Conservation (phyloP, 2,888 invertebrate genomes). For the Ischnura elegans region DNA sequence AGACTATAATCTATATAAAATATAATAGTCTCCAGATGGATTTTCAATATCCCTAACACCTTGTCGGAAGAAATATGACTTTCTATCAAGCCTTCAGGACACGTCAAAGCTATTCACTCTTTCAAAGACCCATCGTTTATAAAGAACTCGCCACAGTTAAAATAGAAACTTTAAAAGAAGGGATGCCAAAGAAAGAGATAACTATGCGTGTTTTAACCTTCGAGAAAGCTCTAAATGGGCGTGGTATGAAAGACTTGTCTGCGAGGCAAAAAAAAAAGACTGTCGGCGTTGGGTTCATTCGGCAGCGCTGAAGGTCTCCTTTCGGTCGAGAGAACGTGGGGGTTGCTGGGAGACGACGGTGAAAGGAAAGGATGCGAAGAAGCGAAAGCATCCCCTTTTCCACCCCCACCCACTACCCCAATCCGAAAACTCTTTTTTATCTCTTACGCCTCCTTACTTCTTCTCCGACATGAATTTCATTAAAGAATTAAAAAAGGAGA, state of each 20-base stretch:
- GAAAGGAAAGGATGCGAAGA: too few species aligned
- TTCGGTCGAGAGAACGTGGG: background rate
- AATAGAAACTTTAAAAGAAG: too few species aligned
- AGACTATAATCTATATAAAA: too few species aligned
- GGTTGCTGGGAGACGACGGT: background rate
- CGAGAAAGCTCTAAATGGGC: background rate
- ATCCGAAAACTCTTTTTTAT: background rate
- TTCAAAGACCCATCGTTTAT: too few species aligned
- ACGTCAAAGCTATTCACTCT: too few species aligned
- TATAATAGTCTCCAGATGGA: too few species aligned
- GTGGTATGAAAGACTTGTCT: conserved; percentile 17
- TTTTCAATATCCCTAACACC: too few species aligned
- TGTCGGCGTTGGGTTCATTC: background rate
- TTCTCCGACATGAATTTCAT: conserved; percentile 12
- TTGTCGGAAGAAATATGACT: too few species aligned
- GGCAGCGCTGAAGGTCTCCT: conserved; percentile 5
- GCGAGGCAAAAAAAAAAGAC: background rate
- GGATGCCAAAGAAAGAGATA: background rate
- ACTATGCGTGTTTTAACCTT: conserved; percentile 2
- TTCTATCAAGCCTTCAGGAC: too few species aligned
- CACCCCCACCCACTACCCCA: too few species aligned
- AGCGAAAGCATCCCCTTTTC: too few species aligned
- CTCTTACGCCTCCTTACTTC: background rate
- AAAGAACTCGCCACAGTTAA: too few species aligned
- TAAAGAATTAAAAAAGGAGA: conserved; percentile 26